Base-by-base conservation (phyloP, 1,140 invertebrate genomes). In the Bombus polaris region DNA sequence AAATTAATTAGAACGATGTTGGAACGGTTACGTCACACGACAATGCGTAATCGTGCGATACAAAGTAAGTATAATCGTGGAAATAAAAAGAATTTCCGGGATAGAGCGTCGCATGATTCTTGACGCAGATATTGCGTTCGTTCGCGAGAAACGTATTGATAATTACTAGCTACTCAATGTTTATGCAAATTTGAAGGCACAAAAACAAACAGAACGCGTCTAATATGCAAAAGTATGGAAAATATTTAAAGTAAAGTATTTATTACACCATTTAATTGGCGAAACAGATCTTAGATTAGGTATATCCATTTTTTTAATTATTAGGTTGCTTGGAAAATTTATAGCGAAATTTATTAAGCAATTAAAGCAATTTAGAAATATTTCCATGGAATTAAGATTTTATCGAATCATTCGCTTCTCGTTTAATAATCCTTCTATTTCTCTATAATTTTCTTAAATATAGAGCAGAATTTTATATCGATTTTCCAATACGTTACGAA, bases 1-100 rank as follows among this genome's bases (percentile, higher is more conserved):
- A 85, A 85, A 85, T 85, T 85, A 85, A 80, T 85, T 85, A 80
- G 39, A 85, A 72, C 68, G 66, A 53, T 65, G 39, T 37, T 35
- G 13, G 44, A 32, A 8, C 76, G 25, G 12, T 72, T 80, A 25
- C 39, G 39, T 70, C 47, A 65, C 42, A 0, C 4, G 6, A 2
- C n/a, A 25, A 37, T 8, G 13, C n/a, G 13, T 25, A n/a, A 35
- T 73, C 53, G 32, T 0, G 35, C 68, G 42, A 53, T 18, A 6
- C 25, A 13, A 6, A 18, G 22, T 12, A 35, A 22, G 62, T 22
- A 53, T 53, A 53, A 22, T 68, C 1, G 66, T 35, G 35, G 25
- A 70, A 66, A 32, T 44, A 78, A 77, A 3, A 59, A 62, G n/a
- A n/a, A 28, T 25, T 13, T 37, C 35, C 10, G 10, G 25, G 42